phyloP scores from a whole-genome alignment of 2,888 invertebrate genomes.

The Sarcophaga caerulescens region DNA sequence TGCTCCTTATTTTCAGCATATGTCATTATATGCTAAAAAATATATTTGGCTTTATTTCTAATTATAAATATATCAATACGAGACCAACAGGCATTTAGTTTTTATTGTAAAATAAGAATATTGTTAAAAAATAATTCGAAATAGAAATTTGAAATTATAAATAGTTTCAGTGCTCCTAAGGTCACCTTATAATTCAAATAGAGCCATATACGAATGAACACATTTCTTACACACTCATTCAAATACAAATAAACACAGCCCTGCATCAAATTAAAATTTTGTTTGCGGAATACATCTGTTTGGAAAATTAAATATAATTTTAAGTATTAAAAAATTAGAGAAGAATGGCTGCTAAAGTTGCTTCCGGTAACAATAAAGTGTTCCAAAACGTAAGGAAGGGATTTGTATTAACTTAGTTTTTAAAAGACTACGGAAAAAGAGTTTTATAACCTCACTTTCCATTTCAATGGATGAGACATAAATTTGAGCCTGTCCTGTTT shows the following conservation, averaged over 20 bases:
- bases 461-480: not conserved
- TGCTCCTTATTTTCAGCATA: no score
- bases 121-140: no score
- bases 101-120: no score
- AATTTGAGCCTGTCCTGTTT: no score
- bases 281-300: conserved; percentile 32
- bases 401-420: not conserved
- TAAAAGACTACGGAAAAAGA: not conserved
- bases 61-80: no score
- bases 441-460: conserved; percentile 66
- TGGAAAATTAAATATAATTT: conserved; percentile 18
- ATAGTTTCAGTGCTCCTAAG: no score
- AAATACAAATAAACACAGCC: not conserved
- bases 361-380: conserved; percentile 83
- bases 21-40: no score
- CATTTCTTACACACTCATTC: not conserved
- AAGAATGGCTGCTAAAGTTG: conserved; percentile 80
- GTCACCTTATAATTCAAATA: no score
- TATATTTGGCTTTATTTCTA: no score
- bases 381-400: conserved; percentile 86
- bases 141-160: no score
- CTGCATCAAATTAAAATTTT: not conserved
- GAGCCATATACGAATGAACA: not conserved
- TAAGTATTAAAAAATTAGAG: not conserved
- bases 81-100: no score